phyloP scores from a whole-genome alignment of 2,888 invertebrate genomes.

The Sesia bembeciformis region DNA sequence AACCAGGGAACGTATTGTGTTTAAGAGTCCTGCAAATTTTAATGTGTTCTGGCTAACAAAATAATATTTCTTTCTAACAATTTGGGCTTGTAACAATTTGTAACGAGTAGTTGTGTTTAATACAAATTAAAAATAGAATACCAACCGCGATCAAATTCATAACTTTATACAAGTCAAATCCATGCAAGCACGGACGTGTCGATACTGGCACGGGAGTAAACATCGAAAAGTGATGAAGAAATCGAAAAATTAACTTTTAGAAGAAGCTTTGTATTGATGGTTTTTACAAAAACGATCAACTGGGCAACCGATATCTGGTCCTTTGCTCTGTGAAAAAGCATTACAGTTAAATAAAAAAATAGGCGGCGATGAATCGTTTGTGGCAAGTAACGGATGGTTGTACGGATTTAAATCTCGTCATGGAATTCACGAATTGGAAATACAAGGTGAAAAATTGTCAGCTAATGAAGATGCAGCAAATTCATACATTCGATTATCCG shows the following conservation, averaged over 20 bases:
- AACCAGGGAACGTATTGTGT: too few species aligned
- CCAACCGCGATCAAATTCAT: not conserved
- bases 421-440: conserved; percentile 17
- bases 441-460: conserved; percentile 15
- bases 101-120: too few species aligned
- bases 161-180: conserved; percentile 1
- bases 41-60: too few species aligned
- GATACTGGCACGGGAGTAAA: conserved; percentile 11
- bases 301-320: conserved; percentile 16
- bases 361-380: conserved; percentile 15
- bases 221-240: conserved; percentile 18
- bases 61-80: too few species aligned
- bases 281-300: conserved; percentile 18
- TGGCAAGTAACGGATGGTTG: conserved; percentile 18
- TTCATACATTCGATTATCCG: too few species aligned
- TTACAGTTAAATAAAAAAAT: conserved; percentile 16
- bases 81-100: too few species aligned
- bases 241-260: conserved; percentile 17
- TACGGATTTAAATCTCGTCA: conserved; percentile 17
- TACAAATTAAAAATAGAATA: not conserved
- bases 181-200: conserved; percentile 1
- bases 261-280: conserved; percentile 17
- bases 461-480: conserved; percentile 11
- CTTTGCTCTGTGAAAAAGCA: conserved; percentile 18
- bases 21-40: too few species aligned